phyloP scores from a whole-genome alignment of 2,797 vertebrate genomes.

The Propithecus perrieri region DNA sequence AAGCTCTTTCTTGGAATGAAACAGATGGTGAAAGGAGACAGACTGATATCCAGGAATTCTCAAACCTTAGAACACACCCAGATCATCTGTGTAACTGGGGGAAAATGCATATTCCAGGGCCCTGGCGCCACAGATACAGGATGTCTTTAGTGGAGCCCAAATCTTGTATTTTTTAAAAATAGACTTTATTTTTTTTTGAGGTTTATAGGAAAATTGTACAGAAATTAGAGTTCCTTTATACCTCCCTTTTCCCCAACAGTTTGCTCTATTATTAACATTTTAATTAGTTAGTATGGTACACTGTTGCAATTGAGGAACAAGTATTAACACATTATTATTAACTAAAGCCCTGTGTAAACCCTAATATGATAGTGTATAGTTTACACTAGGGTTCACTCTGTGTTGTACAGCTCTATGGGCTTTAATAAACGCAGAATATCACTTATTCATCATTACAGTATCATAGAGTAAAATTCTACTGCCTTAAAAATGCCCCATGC shows the following conservation, averaged over 20 bases:
- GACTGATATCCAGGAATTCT: slow-evolving; percentile 37
- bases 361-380: neutral
- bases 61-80: neutral
- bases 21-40: slow-evolving; percentile 24
- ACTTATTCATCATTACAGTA: neutral
- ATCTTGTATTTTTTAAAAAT: neutral
- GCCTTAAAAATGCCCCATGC: neutral
- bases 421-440: neutral
- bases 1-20: slow-evolving; percentile 60
- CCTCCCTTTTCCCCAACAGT: neutral
- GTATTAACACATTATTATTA: neutral
- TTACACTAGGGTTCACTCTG: neutral
- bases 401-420: neutral
- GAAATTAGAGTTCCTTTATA: neutral
- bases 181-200: neutral
- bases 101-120: neutral
- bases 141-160: neutral
- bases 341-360: neutral
- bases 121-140: neutral
- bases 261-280: neutral
- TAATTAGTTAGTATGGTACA: neutral
- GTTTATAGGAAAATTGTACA: neutral
- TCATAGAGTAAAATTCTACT: neutral
- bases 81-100: neutral
- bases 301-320: neutral